Percentiles rank a stretch among this genome's conserved stretches.
Evolutionary conservation across 1,140 invertebrate genomes (phyloP).

Genomic region (Globodera rostochiensis): DNA sequence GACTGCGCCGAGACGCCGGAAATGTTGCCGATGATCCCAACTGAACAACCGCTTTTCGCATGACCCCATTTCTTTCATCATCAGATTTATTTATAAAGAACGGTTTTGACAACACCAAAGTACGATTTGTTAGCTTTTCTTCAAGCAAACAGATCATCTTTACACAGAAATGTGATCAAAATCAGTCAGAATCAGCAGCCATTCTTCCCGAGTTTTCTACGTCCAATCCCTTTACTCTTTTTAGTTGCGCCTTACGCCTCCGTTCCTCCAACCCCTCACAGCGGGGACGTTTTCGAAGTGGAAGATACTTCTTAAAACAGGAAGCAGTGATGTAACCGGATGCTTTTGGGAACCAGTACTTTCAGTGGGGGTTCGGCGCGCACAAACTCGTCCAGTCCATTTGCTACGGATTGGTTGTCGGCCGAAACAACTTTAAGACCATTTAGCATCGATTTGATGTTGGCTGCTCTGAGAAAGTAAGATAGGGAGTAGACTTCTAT

Average conservation of each 20-base stretch:
- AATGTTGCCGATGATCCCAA: conserved; percentile 9
- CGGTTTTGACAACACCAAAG: no score
- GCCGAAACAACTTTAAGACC: conserved; percentile 29
- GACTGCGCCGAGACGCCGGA: background rate
- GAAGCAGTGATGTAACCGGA: background rate
- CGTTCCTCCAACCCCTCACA: conserved; percentile 50
- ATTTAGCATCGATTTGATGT: conserved; percentile 45
- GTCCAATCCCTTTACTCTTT: conserved; percentile 11
- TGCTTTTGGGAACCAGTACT: conserved; percentile 5
- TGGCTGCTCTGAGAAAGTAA: conserved; percentile 31
- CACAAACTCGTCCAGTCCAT: conserved; percentile 51
- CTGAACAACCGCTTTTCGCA: no score
- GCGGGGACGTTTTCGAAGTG: conserved; percentile 42
- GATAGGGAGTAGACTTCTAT: no score
- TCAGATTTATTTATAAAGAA: no score
- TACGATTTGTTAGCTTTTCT: no score
- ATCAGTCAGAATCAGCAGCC: no score
- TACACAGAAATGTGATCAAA: no score
- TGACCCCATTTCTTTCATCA: no score
- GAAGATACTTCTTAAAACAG: conserved; percentile 38
- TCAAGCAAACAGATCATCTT: no score
- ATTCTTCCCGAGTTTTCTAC: no score
- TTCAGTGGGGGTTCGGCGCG: conserved; percentile 27
- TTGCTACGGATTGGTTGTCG: background rate
- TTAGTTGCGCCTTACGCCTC: conserved; percentile 37